Percentiles rank a stretch among this genome's conserved stretches.
These are phyloP conservation scores for Clarias platycephalus DNA, from an alignment of 2,797 vertebrate genomes.

Conservation along the genomic window DNA sequence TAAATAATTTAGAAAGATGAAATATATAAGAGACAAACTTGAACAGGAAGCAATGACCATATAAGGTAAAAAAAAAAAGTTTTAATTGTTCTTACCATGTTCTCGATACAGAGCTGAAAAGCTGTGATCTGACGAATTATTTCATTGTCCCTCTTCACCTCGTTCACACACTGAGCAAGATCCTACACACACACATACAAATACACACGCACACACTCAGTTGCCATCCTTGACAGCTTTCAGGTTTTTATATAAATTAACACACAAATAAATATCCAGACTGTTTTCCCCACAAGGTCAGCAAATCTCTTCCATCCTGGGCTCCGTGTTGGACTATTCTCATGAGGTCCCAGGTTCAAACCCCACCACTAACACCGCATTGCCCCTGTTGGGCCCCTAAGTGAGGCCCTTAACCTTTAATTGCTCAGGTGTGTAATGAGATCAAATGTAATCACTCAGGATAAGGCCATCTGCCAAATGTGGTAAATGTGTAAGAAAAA, in stretches of 20 bases:
- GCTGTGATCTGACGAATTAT: conserved; percentile 88
- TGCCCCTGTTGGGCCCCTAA: no score
- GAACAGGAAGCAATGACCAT: conserved; percentile 1
- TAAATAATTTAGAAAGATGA: neutral
- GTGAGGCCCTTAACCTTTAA: no score
- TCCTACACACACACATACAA: conserved; percentile 71
- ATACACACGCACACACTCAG: conserved; percentile 6
- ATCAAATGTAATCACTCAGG: no score
- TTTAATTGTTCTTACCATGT: conserved; percentile 76
- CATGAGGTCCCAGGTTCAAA: no score
- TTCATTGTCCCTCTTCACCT: conserved; percentile 92
- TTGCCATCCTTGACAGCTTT: neutral
- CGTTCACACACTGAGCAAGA: conserved; percentile 89
- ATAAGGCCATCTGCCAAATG: no score
- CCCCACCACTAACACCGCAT: no score
- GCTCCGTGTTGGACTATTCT: no score
- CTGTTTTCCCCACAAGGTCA: neutral
- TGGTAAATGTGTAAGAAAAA: no score
- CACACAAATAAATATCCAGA: neutral
- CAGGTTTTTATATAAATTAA: neutral
- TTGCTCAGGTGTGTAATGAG: no score
- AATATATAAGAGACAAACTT: neutral
- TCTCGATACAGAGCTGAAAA: conserved; percentile 90
- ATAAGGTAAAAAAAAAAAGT: neutral
- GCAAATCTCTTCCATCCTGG: neutral